Base-by-base conservation (phyloP, 2,797 vertebrate species). In the Steatocranus sp. region DNA sequence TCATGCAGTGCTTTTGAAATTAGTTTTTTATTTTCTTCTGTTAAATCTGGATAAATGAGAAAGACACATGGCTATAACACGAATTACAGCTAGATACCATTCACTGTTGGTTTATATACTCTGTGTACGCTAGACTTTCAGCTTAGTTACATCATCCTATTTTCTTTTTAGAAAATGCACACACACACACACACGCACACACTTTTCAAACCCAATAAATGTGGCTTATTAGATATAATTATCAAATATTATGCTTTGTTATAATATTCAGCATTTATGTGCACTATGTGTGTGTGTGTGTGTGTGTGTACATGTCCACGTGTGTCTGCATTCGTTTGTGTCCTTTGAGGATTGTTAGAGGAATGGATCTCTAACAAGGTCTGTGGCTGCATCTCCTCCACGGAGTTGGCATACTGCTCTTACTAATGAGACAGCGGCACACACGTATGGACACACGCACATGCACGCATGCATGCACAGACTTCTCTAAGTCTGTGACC, bases 71-170 rank as follows among this genome's bases (percentile, higher is more conserved):
- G 68, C 17, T 48, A 36, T 61, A 30, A 46, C 17, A 30, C 1
- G 2, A 73, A 73, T 48, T 73, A 30, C 43, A 73, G 41, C 68
- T 30, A 73, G 10, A 73, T 73, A 4, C 68, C 41, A 30, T n/a
- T 48, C 38, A 70, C 41, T 70, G 66, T 27, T 46, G 66, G 38
- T 43, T 46, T 70, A 70, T 46, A 7, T 70, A 68, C 20, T 68
- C 63, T 43, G 14, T 73, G 46, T 76, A 88, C 86, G 81, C 68
- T 56, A 7, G 54, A 84, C 82, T 92, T 91, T 83, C 88, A 89
- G 49, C 70, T 48, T 11, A 80, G 73, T 94, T 94, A 85, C 91
- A 86, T 92, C 89, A 93, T 89, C 46, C 4, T 8, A 27, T 53
- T 80, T 46, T 74, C 58, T 85, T 50, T 34, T 58, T 66, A 70